Evolutionary conservation across 2,888 invertebrate genomes (phyloP).

Genomic region (Caenorhabditis becei): DNA sequence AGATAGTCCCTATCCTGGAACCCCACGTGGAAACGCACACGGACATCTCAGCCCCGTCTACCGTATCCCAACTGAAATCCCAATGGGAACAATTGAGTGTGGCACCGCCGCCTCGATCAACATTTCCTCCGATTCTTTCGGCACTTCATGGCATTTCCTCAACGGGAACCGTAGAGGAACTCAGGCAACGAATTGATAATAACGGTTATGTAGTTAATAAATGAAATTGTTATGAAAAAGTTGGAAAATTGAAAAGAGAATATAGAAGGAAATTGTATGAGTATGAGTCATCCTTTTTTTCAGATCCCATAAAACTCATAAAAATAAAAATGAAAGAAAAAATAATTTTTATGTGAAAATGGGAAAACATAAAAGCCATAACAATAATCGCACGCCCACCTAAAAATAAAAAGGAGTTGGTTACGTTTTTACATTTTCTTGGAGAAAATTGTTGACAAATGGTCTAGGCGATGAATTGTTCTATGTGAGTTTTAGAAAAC

Average conservation of each 20-base stretch:
- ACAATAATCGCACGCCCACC: no score
- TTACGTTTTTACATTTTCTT: no score
- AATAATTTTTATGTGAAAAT: no score
- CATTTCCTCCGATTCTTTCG: conserved; percentile 55
- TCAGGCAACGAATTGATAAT: conserved; percentile 77
- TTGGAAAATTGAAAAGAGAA: not conserved
- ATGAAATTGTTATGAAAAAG: not conserved
- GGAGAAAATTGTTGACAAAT: no score
- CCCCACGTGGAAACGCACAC: conserved; percentile 65
- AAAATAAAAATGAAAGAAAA: no score
- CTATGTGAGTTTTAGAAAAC: no score
- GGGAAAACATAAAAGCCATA: no score
- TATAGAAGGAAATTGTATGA: not conserved
- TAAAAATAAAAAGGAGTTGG: no score
- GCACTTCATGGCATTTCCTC: conserved; percentile 61
- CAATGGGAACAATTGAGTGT: conserved; percentile 77
- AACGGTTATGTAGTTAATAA: conserved; percentile 78
- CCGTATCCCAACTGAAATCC: conserved; percentile 77
- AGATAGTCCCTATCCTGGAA: conserved; percentile 73
- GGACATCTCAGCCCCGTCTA: conserved; percentile 64
- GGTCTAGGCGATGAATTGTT: no score
- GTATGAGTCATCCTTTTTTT: no score
- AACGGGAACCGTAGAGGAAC: conserved; percentile 76
- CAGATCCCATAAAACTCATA: no score
- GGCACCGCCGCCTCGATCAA: conserved; percentile 31